These are phyloP conservation scores for Sphaerophoria rueppellii DNA, from an alignment of 2,888 invertebrate species.

Conservation along the genomic window DNA sequence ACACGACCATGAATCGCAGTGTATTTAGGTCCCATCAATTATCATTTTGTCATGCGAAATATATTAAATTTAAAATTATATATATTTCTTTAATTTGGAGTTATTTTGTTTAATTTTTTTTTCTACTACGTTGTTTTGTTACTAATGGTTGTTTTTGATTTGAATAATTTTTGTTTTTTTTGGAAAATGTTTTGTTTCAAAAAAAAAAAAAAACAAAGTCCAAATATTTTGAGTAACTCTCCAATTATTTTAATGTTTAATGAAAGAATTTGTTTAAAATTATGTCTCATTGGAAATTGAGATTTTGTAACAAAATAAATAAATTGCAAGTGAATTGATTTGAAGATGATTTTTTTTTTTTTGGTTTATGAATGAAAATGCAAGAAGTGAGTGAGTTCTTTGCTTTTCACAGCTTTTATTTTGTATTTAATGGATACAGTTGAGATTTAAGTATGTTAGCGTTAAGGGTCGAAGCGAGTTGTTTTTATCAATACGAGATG, in stretches of 20 bases:
- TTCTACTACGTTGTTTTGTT: constrained; percentile 44
- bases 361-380: constrained; percentile 68
- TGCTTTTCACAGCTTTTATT: constrained; percentile 31
- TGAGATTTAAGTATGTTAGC: constrained; percentile 7
- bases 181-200: constrained; percentile 16
- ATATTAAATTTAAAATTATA: constrained; percentile 73
- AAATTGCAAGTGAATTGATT: constrained; percentile 57
- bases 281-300: constrained; percentile 44
- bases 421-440: constrained; percentile 27
- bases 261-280: neutral
- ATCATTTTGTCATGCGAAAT: constrained; percentile 75
- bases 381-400: constrained; percentile 37
- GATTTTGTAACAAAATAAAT: constrained; percentile 16
- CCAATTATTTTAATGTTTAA: constrained; percentile 31
- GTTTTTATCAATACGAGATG: constrained; percentile 26
- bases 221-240: constrained; percentile 19
- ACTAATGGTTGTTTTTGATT: constrained; percentile 11
- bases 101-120: constrained; percentile 30
- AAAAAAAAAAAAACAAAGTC: constrained; percentile 32
- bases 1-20: constrained; percentile 74
- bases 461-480: constrained; percentile 50
- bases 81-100: constrained; percentile 63
- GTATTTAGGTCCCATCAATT: constrained; percentile 74
- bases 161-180: constrained; percentile 28
- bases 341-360: constrained; percentile 47